Evolutionary conservation across 1,140 invertebrate species (phyloP), one percentile per base, ranked within the genome.

Genomic region (Trachelipus rathkii): DNA sequence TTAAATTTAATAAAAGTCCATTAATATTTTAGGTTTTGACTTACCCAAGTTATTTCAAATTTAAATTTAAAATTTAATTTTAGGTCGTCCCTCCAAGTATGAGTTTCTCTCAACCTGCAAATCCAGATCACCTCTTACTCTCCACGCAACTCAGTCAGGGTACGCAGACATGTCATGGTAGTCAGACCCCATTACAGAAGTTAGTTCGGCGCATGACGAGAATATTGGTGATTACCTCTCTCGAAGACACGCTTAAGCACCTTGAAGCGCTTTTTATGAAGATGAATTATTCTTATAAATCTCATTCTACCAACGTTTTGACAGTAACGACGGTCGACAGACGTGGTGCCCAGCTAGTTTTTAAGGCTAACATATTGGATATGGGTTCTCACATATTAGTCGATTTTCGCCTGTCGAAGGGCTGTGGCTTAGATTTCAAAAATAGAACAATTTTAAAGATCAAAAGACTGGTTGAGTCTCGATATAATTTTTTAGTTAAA

Each of bases 361-460:
- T 95, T 82, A 95, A 95, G 87, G 90, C 89, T 8, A 91, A 88
- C 82, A 85, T 95, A 10, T 86, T 95, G 72, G 90, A 93, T 76
- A 95, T 95, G 92, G 89, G 91, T 83, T 89, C 89, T 60, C 90
- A 91, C 82, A 82, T 87, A 33, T 83, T 88, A 50, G 89, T 95
- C 74, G 95, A 98, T 85, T 97, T 98, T 84, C 89, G 95, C 45
- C 86, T 96, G n/a, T 95, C 94, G 8, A 92, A 95, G 87, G 96
- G 96, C 77, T 96, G 95, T 87, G 96, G 96, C 77, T 85, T 98
- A 45, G 94, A 97, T 84, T 98, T 98, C 85, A 97, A 97, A 85
- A n/a, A n/a, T n/a, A 89, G 92, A 79, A 88, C 90, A 80, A 98
- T 96, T 84, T 84, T 95, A n/a, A 90, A 90, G 83, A 89, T 97